Conservation (phyloP, 2,113 vertebrate genomes). For the Ariopsis seemanni region DNA sequence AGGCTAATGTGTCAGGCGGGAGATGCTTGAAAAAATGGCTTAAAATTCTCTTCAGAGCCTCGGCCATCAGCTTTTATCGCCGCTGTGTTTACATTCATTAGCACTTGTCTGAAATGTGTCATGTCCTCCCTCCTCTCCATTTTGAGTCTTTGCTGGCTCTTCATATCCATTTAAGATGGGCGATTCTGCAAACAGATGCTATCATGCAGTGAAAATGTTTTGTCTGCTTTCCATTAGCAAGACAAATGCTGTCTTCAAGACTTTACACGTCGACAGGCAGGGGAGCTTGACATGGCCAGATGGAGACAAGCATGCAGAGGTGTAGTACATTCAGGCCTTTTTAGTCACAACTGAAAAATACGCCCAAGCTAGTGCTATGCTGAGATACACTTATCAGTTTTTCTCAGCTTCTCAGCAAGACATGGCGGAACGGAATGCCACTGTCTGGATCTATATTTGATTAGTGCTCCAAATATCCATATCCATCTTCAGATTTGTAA, state of each 20-base stretch:
- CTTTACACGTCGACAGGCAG: slow-evolving; percentile 59
- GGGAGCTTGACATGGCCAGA: slow-evolving; percentile 42
- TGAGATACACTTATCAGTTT: not conserved
- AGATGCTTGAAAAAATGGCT: slow-evolving; percentile 71
- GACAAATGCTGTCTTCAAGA: slow-evolving; percentile 64
- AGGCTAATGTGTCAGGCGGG: slow-evolving; percentile 68
- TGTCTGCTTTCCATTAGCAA: slow-evolving; percentile 72
- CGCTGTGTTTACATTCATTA: slow-evolving; percentile 77
- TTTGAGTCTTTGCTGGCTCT: slow-evolving; percentile 40
- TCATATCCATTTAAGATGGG: slow-evolving; percentile 55
- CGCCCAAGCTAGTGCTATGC: not conserved
- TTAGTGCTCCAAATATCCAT: not conserved
- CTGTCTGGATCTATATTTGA: not conserved
- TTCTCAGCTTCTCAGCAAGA: not conserved
- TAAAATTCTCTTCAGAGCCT: slow-evolving; percentile 64
- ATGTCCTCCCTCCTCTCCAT: slow-evolving; percentile 51
- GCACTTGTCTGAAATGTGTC: slow-evolving; percentile 75
- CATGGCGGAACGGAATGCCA: not conserved
- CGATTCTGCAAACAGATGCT: slow-evolving; percentile 71
- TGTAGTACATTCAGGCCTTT: slow-evolving; percentile 6
- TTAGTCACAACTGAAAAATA: not conserved
- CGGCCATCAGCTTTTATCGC: slow-evolving; percentile 68
- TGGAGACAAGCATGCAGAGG: slow-evolving; percentile 33
- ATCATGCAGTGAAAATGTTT: slow-evolving; percentile 73
- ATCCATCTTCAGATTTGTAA: not conserved